Conservation (phyloP, 2,797 vertebrate genomes). For the Acanthurus lineatus region DNA sequence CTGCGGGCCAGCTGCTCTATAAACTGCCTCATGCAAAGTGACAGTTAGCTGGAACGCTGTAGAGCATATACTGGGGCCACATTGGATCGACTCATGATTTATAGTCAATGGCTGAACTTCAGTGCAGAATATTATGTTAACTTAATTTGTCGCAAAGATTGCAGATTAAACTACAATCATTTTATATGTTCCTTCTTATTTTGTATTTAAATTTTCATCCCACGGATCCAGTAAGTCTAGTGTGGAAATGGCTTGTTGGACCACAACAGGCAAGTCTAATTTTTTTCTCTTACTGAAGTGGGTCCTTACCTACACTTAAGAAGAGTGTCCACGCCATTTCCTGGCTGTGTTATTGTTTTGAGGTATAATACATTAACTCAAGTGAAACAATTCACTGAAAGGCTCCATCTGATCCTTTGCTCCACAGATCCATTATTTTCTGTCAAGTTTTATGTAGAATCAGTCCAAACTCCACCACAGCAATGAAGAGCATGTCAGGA, state of each 20-base stretch:
- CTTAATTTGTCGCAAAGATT: slow-evolving; percentile 22
- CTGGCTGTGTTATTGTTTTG: background rate
- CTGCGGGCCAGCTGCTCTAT: slow-evolving; percentile 26
- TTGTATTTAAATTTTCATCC: slow-evolving; percentile 1
- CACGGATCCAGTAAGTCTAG: slow-evolving; percentile 1
- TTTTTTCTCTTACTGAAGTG: background rate
- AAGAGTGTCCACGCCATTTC: background rate
- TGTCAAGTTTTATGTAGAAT: background rate
- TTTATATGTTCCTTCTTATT: slow-evolving; percentile 4
- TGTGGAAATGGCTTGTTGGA: slow-evolving; percentile 6
- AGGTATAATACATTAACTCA: background rate
- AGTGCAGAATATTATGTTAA: slow-evolving; percentile 26
- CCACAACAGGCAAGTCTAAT: background rate
- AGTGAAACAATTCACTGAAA: background rate
- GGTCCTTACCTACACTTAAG: background rate
- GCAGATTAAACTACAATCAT: slow-evolving; percentile 15
- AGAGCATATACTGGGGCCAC: slow-evolving; percentile 6
- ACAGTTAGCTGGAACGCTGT: slow-evolving; percentile 35
- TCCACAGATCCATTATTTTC: background rate
- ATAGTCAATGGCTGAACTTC: slow-evolving; percentile 20
- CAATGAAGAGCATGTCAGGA: background rate
- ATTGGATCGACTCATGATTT: slow-evolving; percentile 19
- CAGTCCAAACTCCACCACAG: background rate
- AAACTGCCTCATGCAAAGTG: slow-evolving; percentile 28
- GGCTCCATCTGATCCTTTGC: background rate